Evolutionary conservation across 2,888 invertebrate genomes (phyloP), one percentile per base, ranked within the genome.

Genomic region (Atrina japonica): DNA sequence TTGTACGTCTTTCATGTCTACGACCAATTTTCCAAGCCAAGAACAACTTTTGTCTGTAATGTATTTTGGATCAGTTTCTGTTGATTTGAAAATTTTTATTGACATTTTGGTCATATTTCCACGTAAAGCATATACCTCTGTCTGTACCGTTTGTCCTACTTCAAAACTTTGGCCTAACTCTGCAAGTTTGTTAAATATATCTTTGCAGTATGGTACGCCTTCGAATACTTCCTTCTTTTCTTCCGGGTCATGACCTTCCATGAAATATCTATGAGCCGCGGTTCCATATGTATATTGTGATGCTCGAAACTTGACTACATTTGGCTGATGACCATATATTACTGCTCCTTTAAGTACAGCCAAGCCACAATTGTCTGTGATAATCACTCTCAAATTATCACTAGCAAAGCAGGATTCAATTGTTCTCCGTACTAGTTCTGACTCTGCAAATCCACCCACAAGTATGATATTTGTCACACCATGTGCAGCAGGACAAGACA

Each of bases 381-480:
- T 27, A 5, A 65, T 30, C 1, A 73, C 41, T 7, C n/a, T 43
- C 7, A 49, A n/a, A 2, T 21, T 3, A 3, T 21, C 1, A 65
- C 59, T 64, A n/a, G 9, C 11, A 35, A 35, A 35, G 11, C 5
- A 35, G 6, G 60, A 29, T 1, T 41, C 27, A 2, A 73, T 30
- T 23, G 41, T 45, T 9, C 47, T 16, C 27, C 47, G 29, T 9
- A 73, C 40, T 11, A 65, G 29, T 1, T n/a, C 29, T 3, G 43
- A 55, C 18, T 73, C 72, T 11, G 72, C 67, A 60, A 73, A 73
- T 11, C 68, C 72, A 7, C 72, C 72, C 0, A 73, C 68, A 3
- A 73, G 49, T 6, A 65, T 59, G 9, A 73, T 35, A 7, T 68
- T 29, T 14, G 16, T 40, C 25, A 43, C 16, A 9, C 29, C 60